Conservation (phyloP, 2,113 vertebrate species). For the Cacatua alba region DNA sequence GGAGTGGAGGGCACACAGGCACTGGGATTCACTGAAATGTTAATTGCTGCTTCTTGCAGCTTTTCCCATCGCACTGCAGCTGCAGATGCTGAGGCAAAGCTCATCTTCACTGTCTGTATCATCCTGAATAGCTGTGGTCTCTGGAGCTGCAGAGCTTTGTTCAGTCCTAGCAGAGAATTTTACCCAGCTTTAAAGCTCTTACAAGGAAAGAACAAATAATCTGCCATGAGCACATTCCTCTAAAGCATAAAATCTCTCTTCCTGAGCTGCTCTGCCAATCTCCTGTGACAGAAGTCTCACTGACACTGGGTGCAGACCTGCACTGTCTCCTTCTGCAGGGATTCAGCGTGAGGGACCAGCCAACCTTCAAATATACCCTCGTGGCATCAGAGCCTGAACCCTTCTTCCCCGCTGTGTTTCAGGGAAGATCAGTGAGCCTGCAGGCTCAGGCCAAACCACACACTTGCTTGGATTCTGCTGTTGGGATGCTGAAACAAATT, state of each 20-base stretch:
- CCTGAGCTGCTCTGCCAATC: background rate
- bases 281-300: background rate
- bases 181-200: background rate
- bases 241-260: background rate
- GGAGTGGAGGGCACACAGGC: background rate
- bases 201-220: too few species aligned
- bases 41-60: background rate
- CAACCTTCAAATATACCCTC: background rate
- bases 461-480: background rate
- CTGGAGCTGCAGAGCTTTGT: background rate
- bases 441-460: background rate
- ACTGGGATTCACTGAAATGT: background rate
- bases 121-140: background rate
- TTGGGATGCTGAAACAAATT: background rate
- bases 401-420: background rate
- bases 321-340: background rate
- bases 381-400: background rate
- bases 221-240: fast-evolving
- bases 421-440: background rate
- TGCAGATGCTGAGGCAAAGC: background rate
- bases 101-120: background rate
- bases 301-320: background rate
- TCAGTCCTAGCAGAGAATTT: background rate
- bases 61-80: background rate
- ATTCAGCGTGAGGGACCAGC: background rate